phyloP scores from a whole-genome alignment of 2,888 invertebrate genomes.

The Merodon equestris region DNA sequence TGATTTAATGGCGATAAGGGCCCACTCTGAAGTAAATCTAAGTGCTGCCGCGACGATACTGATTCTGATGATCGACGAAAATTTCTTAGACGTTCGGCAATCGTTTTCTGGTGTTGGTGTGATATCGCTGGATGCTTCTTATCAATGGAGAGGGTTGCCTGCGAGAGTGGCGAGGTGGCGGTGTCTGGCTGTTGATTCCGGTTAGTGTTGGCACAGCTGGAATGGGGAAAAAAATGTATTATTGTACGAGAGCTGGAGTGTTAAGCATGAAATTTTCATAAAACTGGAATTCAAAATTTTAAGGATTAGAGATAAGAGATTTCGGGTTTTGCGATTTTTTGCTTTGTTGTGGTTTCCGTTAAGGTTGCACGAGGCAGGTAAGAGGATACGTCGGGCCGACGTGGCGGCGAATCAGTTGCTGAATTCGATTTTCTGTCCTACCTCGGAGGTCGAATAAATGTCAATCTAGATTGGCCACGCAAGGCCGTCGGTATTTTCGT shows the following conservation, averaged over 20 bases:
- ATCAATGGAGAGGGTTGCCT: constrained; percentile 43
- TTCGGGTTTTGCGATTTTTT: no score
- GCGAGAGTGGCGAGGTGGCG: constrained; percentile 24
- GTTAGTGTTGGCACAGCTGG: constrained; percentile 55
- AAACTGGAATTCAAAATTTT: no score
- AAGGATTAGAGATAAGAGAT: no score
- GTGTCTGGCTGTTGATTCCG: constrained; percentile 36
- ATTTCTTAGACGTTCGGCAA: constrained; percentile 59
- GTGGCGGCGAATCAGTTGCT: no score
- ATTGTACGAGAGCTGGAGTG: no score
- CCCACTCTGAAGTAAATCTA: constrained; percentile 39
- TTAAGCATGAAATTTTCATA: no score
- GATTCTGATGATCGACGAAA: constrained; percentile 55
- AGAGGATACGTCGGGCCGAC: no score
- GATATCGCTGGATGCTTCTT: constrained; percentile 35
- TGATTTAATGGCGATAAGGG: constrained; percentile 42
- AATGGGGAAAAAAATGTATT: constrained; percentile 31
- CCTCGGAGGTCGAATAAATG: constrained; percentile 32
- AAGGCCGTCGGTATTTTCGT: no score
- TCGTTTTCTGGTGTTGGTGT: constrained; percentile 33
- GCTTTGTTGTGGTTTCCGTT: no score
- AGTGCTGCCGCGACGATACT: constrained; percentile 50
- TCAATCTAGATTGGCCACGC: constrained; percentile 15
- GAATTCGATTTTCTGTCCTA: constrained; percentile 14
- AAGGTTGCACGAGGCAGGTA: no score